Evolutionary conservation across 2,113 vertebrate species (phyloP), one percentile per base, ranked within the genome.

Genomic region (Gadus macrocephalus): DNA sequence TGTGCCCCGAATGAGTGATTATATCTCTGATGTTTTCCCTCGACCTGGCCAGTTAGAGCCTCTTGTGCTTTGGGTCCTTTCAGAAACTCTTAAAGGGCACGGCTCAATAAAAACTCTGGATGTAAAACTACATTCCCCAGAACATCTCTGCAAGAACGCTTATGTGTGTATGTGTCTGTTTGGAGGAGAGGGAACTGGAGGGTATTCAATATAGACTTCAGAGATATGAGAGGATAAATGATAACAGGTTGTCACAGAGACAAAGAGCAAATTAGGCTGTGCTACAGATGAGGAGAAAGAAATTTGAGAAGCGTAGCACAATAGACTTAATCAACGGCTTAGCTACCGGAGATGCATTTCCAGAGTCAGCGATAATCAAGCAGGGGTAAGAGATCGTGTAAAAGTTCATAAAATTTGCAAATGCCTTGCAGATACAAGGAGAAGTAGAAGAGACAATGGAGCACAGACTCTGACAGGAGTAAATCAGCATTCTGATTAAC

Each of bases 331-430:
- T 42, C 3, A 64, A 64, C 3, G 12, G 31, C 16, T 64, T 38
- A 27, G 49, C 25, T 19, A 27, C 8, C 11, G 27, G 55, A 68
- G 66, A 59, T 68, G 27, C 35, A 68, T 68, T 53, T 35, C 3
- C 25, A 9, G 16, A 19, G 25, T 68, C 66, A 27, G 27, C 35
- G 25, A 14, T 61, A 69, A 28, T 60, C 56, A 42, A 69, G 67
- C 56, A 69, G 5, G 38, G 20, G 3, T 59, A 58, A 69, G 35
- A n/a, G 35, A 31, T 38, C 56, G 19, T 17, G 53, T 58, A 28
- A 15, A 16, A 31, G 66, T 58, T 56, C n/a, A 68, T 68, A 1
- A 58, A 31, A 61, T 60, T 19, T 31, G 27, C 66, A 67, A 67
- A 67, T 20, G 28, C 67, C 53, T 38, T 5, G 17, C 56, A 38